Conservation (phyloP, 1,140 invertebrate species). For the Ladona fulva region DNA sequence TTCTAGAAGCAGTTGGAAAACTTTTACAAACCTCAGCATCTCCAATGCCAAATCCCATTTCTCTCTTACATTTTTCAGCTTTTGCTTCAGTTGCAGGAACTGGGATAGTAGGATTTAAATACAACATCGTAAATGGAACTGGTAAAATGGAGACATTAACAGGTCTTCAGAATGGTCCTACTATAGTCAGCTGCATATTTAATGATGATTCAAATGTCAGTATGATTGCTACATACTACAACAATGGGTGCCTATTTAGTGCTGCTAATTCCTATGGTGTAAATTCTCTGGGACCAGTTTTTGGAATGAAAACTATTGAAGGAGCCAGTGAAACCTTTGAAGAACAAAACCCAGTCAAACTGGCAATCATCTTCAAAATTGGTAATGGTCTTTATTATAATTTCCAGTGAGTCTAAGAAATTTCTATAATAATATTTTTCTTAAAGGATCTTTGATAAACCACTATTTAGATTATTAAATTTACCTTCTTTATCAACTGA, state of each 20-base stretch:
- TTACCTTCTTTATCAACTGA: no score
- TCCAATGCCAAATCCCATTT: background rate
- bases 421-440: no score
- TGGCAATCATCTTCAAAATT: no score
- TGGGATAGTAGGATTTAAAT: background rate
- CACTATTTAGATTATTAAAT: no score
- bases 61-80: background rate
- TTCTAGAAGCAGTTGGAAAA: background rate
- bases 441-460: no score
- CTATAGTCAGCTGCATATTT: no score
- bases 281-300: background rate
- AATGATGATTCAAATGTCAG: background rate
- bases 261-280: background rate
- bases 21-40: background rate
- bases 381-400: no score
- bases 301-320: conserved; percentile 10
- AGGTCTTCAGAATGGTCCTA: no score
- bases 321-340: no score
- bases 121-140: background rate
- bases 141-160: background rate
- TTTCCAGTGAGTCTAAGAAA: no score
- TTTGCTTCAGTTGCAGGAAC: background rate
- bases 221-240: background rate
- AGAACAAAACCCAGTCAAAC: no score
- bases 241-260: background rate